Conservation (phyloP, 2,888 invertebrate species). For the Tetragonisca angustula region DNA sequence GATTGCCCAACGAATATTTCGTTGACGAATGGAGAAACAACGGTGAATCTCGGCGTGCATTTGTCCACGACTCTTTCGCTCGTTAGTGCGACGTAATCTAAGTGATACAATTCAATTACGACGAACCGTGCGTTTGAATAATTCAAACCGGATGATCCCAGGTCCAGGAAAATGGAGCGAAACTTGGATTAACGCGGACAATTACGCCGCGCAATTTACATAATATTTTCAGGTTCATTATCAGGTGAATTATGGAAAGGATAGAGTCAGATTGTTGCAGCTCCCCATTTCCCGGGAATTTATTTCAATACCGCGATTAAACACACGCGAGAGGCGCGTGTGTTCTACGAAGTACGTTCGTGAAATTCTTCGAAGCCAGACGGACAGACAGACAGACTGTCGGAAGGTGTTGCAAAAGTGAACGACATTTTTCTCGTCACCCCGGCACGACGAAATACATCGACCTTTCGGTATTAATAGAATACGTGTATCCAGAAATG, state of each 20-base stretch:
- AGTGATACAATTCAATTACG: not conserved
- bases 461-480: constrained; percentile 47
- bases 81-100: not conserved
- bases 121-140: not conserved
- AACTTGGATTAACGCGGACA: not conserved
- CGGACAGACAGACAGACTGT: not conserved
- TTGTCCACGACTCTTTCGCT: not conserved
- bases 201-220: not conserved
- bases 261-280: no score
- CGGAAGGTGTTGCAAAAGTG: not conserved
- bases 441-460: not conserved
- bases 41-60: not conserved
- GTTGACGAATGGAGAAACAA: constrained; percentile 11
- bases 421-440: not conserved
- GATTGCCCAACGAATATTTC: constrained; percentile 29
- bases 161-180: not conserved
- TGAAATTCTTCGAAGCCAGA: not conserved
- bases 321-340: not conserved
- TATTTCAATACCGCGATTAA: not conserved
- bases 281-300: not conserved
- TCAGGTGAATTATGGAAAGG: not conserved
- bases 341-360: not conserved
- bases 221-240: not conserved
- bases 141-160: not conserved
- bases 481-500: constrained; percentile 43